Evolutionary conservation across 1,140 invertebrate species (phyloP).

Genomic region (Nixonia krombeini): DNA sequence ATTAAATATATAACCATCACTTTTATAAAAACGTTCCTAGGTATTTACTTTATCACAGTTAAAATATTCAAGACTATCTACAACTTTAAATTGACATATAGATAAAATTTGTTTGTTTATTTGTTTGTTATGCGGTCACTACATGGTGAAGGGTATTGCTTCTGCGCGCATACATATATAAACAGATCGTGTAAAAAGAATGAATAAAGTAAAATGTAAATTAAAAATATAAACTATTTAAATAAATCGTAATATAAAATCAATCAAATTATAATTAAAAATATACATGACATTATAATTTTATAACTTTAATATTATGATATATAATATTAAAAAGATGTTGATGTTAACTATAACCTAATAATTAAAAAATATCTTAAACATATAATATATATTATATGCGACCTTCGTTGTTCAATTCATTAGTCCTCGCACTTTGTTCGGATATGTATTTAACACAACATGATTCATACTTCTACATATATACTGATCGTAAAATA

Average conservation of each 20-base stretch:
- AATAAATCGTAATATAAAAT: neutral
- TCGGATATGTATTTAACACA: neutral
- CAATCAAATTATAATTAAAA: neutral
- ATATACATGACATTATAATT: too few species aligned
- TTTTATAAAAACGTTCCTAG: too few species aligned
- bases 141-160: too few species aligned
- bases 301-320: neutral
- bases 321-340: neutral
- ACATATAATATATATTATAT: neutral
- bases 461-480: neutral
- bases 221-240: neutral
- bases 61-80: constrained; percentile 1
- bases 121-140: neutral
- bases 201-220: neutral
- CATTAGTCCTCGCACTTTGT: neutral
- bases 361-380: neutral
- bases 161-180: neutral
- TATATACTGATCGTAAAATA: neutral
- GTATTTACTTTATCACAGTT: constrained; percentile 4
- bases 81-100: neutral
- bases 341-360: neutral
- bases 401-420: neutral
- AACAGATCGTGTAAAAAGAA: neutral
- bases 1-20: too few species aligned
- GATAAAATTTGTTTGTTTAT: neutral